A percentile compares a stretch with the other conserved stretches of the same genome.
These are phyloP conservation scores for Synchiropus splendidus DNA, from an alignment of 2,113 vertebrate species.

Conservation along the genomic window DNA sequence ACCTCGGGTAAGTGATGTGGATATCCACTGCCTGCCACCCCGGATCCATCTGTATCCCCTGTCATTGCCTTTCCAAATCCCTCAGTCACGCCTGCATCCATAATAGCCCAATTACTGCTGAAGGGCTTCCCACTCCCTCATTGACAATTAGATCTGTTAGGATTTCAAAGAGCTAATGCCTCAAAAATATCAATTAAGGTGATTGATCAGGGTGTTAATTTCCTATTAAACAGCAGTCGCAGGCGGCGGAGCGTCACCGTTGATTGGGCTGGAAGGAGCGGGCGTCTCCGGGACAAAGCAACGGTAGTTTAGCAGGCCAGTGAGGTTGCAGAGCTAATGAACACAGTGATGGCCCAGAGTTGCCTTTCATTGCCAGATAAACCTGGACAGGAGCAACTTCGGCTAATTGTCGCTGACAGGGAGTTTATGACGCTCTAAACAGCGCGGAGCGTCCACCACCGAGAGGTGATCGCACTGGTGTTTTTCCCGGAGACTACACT, in stretches of 20 bases:
- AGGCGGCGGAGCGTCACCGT: constrained; percentile 51
- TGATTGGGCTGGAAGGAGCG: constrained; percentile 64
- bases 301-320: constrained; percentile 46
- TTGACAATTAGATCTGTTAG: constrained; percentile 73
- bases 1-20: constrained; percentile 51
- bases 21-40: constrained; percentile 43
- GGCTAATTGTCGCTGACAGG: constrained; percentile 40
- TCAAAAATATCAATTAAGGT: constrained; percentile 74
- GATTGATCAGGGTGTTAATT: constrained; percentile 73
- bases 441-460: too few species aligned
- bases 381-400: constrained; percentile 45
- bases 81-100: constrained; percentile 67
- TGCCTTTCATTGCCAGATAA: constrained; percentile 50
- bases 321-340: constrained; percentile 46
- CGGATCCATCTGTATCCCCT: constrained; percentile 47
- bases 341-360: constrained; percentile 35
- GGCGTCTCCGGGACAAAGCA: constrained; percentile 33
- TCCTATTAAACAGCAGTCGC: constrained; percentile 68
- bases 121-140: constrained; percentile 62
- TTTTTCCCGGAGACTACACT: neutral
- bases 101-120: constrained; percentile 70
- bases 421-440: constrained; percentile 27
- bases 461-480: too few species aligned
- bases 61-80: constrained; percentile 58
- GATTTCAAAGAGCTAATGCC: constrained; percentile 68